Evolutionary conservation across 2,113 vertebrate species (phyloP), one percentile per base, ranked within the genome.

Genomic region (Catharus bicknelli): DNA sequence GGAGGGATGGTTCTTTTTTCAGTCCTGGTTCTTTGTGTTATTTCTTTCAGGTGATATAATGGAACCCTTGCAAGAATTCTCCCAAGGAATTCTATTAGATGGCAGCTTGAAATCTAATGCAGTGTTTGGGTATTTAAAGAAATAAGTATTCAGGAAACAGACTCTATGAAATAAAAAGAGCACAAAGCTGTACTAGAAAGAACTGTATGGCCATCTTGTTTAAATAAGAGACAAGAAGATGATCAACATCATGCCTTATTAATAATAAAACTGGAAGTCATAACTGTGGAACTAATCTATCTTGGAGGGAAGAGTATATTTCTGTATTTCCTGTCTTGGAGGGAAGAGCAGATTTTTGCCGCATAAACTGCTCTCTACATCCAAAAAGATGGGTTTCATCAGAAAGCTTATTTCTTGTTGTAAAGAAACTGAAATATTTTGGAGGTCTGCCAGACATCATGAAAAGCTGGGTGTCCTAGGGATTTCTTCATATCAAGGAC

Each of bases 361-460:
- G 87, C 69, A 84, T 73, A 92, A 93, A 87, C 23, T 84, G 36
- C 74, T 82, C 81, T 89, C 81, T 88, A 62, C 58, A 69, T 93
- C 88, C 94, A 96, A 94, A 95, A 96, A 95, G 86, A 96, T 93
- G 93, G 92, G 86, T 94, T 96, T 94, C 90, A 96, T 95, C 96
- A 96, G 86, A 89, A 93, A 82, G 54, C 54, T 95, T 93, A 87
- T 95, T 95, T 92, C 77, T 89, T 84, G 21, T 64, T 93, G 77
- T 76, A 96, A 94, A 86, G 90, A 89, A 89, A 69, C 53, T 88
- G 88, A 95, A 96, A 90, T 75, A 64, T 30, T 86, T 81, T 93
- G 95, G 86, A 90, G 54, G 7, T 20, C 82, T 94, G 92, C 89
- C 96, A 96, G 66, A 82, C 50, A 76, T 79, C 81, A 76, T 92